Conservation (phyloP, 2,797 vertebrate genomes). For the Crenichthys baileyi region DNA sequence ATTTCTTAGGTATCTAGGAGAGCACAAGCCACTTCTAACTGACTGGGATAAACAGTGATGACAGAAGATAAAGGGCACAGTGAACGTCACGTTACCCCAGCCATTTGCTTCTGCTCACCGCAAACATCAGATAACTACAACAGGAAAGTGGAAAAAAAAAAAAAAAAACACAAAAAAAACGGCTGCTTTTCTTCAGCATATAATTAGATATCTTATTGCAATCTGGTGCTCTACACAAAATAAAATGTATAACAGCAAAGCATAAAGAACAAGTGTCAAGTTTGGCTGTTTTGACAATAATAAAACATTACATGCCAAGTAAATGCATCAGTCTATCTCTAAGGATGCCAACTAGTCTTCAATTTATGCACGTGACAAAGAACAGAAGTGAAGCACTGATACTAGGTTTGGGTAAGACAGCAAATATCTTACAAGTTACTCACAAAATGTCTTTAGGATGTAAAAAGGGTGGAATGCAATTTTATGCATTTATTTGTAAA, state of each 20-base stretch:
- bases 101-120: constrained; percentile 83
- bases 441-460: neutral
- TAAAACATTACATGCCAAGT: constrained; percentile 67
- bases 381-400: neutral
- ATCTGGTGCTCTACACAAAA: constrained; percentile 81
- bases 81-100: constrained; percentile 85
- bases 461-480: neutral
- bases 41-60: constrained; percentile 89
- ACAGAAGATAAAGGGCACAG: constrained; percentile 87
- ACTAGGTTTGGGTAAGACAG: constrained; percentile 8
- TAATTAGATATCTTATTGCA: constrained; percentile 89
- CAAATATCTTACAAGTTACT: constrained; percentile 14
- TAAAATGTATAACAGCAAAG: constrained; percentile 57
- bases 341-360: constrained; percentile 34
- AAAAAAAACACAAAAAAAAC: constrained; percentile 46
- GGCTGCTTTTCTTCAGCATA: constrained; percentile 87
- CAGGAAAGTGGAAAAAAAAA: constrained; percentile 82
- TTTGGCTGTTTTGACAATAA: constrained; percentile 74
- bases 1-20: constrained; percentile 66
- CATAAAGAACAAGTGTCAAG: constrained; percentile 45
- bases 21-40: constrained; percentile 87
- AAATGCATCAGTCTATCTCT: constrained; percentile 65
- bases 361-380: constrained; percentile 12
- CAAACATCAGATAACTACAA: constrained; percentile 93
- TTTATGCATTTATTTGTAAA: neutral